These are phyloP conservation scores for Urophycis tenuis DNA, from an alignment of 2,797 vertebrate species.

Conservation along the genomic window DNA sequence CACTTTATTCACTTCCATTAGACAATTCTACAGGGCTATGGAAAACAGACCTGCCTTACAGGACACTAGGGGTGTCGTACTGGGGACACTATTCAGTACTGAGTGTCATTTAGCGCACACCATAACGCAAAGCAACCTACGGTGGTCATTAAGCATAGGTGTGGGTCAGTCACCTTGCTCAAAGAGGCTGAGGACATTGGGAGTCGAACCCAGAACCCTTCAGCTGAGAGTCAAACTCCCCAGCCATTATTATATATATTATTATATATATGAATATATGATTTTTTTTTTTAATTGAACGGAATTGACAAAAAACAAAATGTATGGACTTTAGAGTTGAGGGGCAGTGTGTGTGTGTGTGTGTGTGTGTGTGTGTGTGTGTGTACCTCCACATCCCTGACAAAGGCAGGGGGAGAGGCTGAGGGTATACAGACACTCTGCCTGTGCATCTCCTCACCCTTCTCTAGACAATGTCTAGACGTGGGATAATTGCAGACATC, in stretches of 20 bases:
- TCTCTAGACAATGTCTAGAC: constrained; percentile 94
- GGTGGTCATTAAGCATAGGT: background rate
- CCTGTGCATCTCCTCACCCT: constrained; percentile 63
- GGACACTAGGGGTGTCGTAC: background rate
- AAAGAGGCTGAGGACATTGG: background rate
- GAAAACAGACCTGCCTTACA: background rate
- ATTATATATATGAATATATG: background rate
- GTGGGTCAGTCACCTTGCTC: background rate
- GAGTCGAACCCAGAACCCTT: background rate
- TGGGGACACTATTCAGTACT: no score
- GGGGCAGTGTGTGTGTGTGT: background rate
- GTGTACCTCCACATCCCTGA: constrained; percentile 26
- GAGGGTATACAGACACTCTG: constrained; percentile 35
- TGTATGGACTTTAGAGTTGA: background rate
- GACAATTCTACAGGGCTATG: background rate
- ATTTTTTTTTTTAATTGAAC: constrained; percentile 1
- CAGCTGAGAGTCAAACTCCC: background rate
- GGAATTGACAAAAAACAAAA: no score
- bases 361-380: background rate
- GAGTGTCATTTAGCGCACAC: background rate
- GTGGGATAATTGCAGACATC: constrained; percentile 88
- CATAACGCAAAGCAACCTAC: background rate
- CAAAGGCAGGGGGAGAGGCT: constrained; percentile 8
- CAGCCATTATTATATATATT: background rate
- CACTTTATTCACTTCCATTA: background rate